Conservation (phyloP, 2,888 invertebrate species). For the Lycia hirtaria region DNA sequence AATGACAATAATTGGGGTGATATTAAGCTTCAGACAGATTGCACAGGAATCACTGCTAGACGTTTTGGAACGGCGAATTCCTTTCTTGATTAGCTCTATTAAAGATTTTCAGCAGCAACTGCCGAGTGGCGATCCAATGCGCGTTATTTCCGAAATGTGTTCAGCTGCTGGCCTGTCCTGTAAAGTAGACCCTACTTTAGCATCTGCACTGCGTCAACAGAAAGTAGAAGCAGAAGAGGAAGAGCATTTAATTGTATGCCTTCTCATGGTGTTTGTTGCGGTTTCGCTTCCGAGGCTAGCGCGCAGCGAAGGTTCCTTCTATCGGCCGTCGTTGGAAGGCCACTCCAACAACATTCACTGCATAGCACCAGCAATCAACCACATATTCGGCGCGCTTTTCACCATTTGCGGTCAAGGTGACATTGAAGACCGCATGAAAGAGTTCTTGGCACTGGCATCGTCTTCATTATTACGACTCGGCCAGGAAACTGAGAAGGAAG, state of each 20-base stretch:
- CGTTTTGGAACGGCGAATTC: conserved; percentile 96
- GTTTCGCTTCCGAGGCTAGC: conserved; percentile 98
- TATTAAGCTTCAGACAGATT: conserved; percentile 97
- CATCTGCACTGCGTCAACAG: conserved; percentile 94
- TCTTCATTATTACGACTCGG: conserved; percentile 97
- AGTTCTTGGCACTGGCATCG: conserved; percentile 96
- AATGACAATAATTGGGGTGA: conserved; percentile 99
- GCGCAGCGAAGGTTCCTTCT: conserved; percentile 94
- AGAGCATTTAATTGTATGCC: conserved; percentile 96
- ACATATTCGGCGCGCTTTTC: conserved; percentile 98
- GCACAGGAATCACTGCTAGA: conserved; percentile 97
- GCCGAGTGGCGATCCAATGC: conserved; percentile 94
- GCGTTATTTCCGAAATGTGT: conserved; percentile 98
- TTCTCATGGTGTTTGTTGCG: conserved; percentile 99
- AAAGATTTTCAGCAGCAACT: conserved; percentile 97
- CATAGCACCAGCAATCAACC: conserved; percentile 97
- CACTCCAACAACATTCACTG: conserved; percentile 99
- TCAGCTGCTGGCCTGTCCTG: conserved; percentile 97
- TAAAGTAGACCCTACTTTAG: conserved; percentile 97
- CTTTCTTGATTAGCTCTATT: conserved; percentile 97
- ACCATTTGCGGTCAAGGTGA: conserved; percentile 98
- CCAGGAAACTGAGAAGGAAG: conserved; percentile 97
- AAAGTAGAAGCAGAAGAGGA: conserved; percentile 95
- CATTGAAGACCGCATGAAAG: conserved; percentile 98
- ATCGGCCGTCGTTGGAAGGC: conserved; percentile 94